phyloP scores from a whole-genome alignment of 2,113 vertebrate genomes.

The Scomber colias region DNA sequence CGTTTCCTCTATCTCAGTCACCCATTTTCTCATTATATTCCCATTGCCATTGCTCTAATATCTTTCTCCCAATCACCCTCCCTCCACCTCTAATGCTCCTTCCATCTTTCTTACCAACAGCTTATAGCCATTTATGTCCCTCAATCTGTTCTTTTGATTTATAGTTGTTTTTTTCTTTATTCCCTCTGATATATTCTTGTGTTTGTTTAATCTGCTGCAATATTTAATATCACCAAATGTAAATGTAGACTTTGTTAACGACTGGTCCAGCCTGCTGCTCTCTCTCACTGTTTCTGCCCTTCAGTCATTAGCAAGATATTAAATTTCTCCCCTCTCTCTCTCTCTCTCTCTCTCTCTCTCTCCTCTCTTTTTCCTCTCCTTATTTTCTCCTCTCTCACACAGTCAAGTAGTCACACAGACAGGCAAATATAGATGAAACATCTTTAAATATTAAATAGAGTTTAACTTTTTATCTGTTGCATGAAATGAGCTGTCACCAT shows the following conservation, averaged over 20 bases:
- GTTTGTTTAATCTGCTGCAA: slow-evolving; percentile 48
- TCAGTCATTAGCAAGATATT: slow-evolving; percentile 60
- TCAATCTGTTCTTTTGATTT: slow-evolving; percentile 55
- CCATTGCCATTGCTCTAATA: slow-evolving; percentile 49
- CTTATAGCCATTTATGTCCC: slow-evolving; percentile 61
- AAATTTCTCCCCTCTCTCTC: slow-evolving; percentile 18
- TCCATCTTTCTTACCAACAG: slow-evolving; percentile 51
- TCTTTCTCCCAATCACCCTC: slow-evolving; percentile 40
- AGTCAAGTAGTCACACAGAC: slow-evolving; percentile 16
- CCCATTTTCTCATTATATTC: slow-evolving; percentile 67
- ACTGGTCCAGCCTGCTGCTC: neutral
- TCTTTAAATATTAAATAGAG: slow-evolving; percentile 56
- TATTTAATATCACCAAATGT: slow-evolving; percentile 33
- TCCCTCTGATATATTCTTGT: neutral
- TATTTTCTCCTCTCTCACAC: neutral
- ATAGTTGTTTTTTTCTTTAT: slow-evolving; percentile 17
- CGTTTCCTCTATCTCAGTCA: slow-evolving; percentile 22
- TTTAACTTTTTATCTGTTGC: slow-evolving; percentile 46
- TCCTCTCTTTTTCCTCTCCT: slow-evolving; percentile 4
- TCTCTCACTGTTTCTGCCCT: slow-evolving; percentile 33
- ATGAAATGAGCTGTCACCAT: slow-evolving; percentile 44
- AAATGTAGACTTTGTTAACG: slow-evolving; percentile 30
- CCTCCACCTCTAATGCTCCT: neutral
- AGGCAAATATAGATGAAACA: slow-evolving; percentile 27
- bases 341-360: neutral